These are phyloP conservation scores for Drosophila imparisetae DNA, from an alignment of 2,888 invertebrate species.

Conservation along the genomic window DNA sequence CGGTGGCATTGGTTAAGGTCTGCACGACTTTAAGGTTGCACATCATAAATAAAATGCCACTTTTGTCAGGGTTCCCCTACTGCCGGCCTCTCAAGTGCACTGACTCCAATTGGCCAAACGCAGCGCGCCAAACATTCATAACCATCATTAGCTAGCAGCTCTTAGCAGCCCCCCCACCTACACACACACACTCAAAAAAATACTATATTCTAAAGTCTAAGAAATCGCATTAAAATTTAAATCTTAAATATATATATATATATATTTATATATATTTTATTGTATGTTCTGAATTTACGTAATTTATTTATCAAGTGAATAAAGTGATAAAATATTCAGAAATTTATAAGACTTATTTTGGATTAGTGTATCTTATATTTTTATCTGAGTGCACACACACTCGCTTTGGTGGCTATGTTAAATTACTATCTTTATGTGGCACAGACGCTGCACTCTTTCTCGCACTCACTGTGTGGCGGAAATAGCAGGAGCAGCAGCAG, in stretches of 20 bases:
- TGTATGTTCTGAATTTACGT: background rate
- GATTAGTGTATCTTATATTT: background rate
- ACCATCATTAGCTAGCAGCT: constrained; percentile 52
- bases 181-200: constrained; percentile 3
- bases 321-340: background rate
- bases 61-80: constrained; percentile 8
- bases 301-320: background rate
- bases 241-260: background rate
- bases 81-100: constrained; percentile 51
- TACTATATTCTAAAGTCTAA: background rate
- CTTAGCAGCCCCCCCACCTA: constrained; percentile 1
- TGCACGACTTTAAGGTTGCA: constrained; percentile 19
- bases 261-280: background rate
- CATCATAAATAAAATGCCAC: constrained; percentile 29
- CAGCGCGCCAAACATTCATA: constrained; percentile 59
- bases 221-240: background rate
- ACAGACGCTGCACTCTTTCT: constrained; percentile 44
- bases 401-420: constrained; percentile 54
- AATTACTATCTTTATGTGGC: constrained; percentile 58
- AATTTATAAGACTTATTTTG: background rate
- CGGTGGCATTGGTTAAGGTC: background rate
- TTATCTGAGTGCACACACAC: constrained; percentile 2
- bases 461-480: constrained; percentile 13
- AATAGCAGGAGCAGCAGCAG: constrained; percentile 17
- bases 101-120: constrained; percentile 39